Evolutionary conservation across 37 sponge, comb jelly and placozoan genomes (phyloP).

Genomic region (Agelas oroides): DNA sequence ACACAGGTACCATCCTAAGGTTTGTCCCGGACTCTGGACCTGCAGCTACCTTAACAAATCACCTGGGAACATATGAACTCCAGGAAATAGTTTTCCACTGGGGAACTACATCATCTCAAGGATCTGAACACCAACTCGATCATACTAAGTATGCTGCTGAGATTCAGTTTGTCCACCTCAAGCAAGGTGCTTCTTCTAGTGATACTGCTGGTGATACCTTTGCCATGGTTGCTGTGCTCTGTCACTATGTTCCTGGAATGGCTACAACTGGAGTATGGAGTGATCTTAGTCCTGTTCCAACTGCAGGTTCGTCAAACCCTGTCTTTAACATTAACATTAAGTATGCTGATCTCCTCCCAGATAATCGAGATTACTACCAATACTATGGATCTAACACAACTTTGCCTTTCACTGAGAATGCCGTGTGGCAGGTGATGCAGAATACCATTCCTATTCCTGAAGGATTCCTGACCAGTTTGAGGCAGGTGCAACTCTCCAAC

Average conservation of each 20-base stretch:
- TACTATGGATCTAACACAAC: slow-evolving; percentile 69
- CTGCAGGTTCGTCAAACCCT: neutral
- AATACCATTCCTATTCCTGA: slow-evolving; percentile 30
- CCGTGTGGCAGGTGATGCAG: slow-evolving; percentile 67
- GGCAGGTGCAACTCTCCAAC: slow-evolving; percentile 3
- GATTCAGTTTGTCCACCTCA: slow-evolving; percentile 50
- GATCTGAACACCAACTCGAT: slow-evolving; percentile 56
- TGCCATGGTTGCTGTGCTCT: slow-evolving; percentile 33
- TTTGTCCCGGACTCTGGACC: neutral
- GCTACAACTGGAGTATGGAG: slow-evolving; percentile 1
- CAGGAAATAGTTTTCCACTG: slow-evolving; percentile 70
- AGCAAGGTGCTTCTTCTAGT: neutral
- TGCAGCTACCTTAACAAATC: neutral
- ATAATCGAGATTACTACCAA: slow-evolving; percentile 40
- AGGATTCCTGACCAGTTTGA: neutral
- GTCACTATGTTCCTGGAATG: neutral
- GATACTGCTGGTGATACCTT: slow-evolving; percentile 2
- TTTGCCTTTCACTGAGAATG: slow-evolving; percentile 54
- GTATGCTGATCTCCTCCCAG: slow-evolving; percentile 43
- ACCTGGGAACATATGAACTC: slow-evolving; percentile 45
- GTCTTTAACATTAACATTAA: neutral
- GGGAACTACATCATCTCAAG: slow-evolving; percentile 29
- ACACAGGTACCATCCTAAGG: neutral
- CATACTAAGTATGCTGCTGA: slow-evolving; percentile 3
- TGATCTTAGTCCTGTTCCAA: neutral